phyloP scores from a whole-genome alignment of 2,888 invertebrate species.

The Automeris io region DNA sequence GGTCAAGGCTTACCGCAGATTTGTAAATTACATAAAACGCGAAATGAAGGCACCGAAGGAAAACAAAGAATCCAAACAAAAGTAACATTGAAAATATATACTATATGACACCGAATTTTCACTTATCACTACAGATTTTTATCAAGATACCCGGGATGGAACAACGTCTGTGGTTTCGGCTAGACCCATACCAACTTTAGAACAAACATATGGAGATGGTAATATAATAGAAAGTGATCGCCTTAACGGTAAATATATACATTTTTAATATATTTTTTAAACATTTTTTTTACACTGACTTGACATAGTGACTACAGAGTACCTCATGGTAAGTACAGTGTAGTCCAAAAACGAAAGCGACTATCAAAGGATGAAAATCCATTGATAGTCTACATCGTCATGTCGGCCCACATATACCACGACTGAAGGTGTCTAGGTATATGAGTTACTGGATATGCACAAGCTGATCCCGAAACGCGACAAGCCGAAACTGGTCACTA shows the following conservation, averaged over 20 bases:
- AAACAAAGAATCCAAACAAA: conserved; percentile 2
- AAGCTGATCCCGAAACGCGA: too few species aligned
- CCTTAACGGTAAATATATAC: conserved; percentile 30
- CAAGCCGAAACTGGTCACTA: too few species aligned
- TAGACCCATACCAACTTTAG: conserved; percentile 44
- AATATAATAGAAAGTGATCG: conserved; percentile 27
- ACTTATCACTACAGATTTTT: conserved; percentile 28
- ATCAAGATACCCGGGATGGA: conserved; percentile 20
- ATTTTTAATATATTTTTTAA: too few species aligned
- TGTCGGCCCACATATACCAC: too few species aligned
- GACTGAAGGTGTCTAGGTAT: too few species aligned
- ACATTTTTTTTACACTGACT: too few species aligned
- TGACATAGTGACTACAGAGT: too few species aligned
- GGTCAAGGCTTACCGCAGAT: conserved; percentile 8
- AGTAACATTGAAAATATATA: conserved; percentile 1
- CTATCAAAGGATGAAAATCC: too few species aligned
- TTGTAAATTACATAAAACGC: conserved; percentile 7
- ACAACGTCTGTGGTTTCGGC: conserved; percentile 24
- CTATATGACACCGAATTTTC: conserved; percentile 4
- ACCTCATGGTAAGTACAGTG: too few species aligned
- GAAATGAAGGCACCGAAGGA: conserved; percentile 2
- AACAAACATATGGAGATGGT: conserved; percentile 32
- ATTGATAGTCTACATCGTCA: too few species aligned
- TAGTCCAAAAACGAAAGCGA: too few species aligned
- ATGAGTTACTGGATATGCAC: too few species aligned